These are phyloP conservation scores for Oasisia sp. DNA, from an alignment of 2,888 invertebrate genomes.

Conservation along the genomic window DNA sequence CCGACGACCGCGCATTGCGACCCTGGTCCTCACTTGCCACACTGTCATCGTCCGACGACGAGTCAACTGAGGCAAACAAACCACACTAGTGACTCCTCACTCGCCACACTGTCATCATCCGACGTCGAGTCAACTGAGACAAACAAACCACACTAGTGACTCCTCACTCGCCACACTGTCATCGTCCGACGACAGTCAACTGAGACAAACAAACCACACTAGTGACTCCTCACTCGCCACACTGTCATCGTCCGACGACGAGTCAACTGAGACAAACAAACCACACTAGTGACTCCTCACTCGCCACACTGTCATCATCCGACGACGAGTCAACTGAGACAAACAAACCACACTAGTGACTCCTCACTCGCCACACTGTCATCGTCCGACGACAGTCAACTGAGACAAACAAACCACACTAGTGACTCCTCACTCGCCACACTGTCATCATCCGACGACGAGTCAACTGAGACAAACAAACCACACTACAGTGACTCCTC, in stretches of 20 bases:
- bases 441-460: constrained; percentile 62
- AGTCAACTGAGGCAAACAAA: constrained; percentile 43
- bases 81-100: too few relatives aligned
- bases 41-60: constrained; percentile 62
- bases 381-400: constrained; percentile 59
- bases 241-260: constrained; percentile 62
- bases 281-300: too few relatives aligned
- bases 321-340: constrained; percentile 52
- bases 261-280: constrained; percentile 41
- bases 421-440: constrained; percentile 58
- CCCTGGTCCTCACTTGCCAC: constrained; percentile 57
- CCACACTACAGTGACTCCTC: too few relatives aligned
- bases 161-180: constrained; percentile 60
- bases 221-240: constrained; percentile 58
- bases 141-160: constrained; percentile 23
- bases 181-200: constrained; percentile 59
- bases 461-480: constrained; percentile 41
- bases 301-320: constrained; percentile 61
- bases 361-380: constrained; percentile 60
- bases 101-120: constrained; percentile 61
- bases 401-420: constrained; percentile 10
- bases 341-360: constrained; percentile 23
- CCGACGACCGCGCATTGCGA: constrained; percentile 42
- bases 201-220: constrained; percentile 10
- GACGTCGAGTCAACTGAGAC: constrained; percentile 52